Evolutionary conservation across 1,140 invertebrate genomes (phyloP).

Genomic region (Mylabris phalerata): DNA sequence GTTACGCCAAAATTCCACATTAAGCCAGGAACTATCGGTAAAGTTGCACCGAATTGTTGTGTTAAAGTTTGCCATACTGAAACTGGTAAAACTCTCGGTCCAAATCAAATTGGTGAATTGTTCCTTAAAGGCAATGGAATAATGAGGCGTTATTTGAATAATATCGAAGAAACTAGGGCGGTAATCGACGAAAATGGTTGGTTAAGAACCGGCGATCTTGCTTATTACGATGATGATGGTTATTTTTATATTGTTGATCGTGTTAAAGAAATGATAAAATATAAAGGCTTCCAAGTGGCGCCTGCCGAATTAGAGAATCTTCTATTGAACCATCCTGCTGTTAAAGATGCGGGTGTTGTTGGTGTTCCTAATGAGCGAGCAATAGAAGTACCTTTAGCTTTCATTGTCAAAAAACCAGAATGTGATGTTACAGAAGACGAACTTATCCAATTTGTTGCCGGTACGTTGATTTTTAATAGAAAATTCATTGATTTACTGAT

Average conservation of each 20-base stretch:
- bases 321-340: slow-evolving; percentile 55
- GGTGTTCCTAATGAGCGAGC: slow-evolving; percentile 56
- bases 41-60: slow-evolving; percentile 48
- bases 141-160: slow-evolving; percentile 42
- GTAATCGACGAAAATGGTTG: no score
- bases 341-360: slow-evolving; percentile 65
- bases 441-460: slow-evolving; percentile 45
- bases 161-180: background rate
- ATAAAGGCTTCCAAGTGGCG: slow-evolving; percentile 66
- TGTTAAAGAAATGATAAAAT: slow-evolving; percentile 86
- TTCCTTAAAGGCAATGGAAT: slow-evolving; percentile 56
- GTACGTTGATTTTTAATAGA: slow-evolving; percentile 30
- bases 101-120: slow-evolving; percentile 58
- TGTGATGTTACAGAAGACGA: slow-evolving; percentile 43
- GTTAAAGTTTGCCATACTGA: slow-evolving; percentile 56
- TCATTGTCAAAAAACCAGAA: slow-evolving; percentile 51
- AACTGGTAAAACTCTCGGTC: slow-evolving; percentile 52
- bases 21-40: slow-evolving; percentile 52
- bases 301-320: slow-evolving; percentile 70
- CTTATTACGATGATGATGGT: no score
- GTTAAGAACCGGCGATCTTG: no score
- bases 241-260: slow-evolving; percentile 77
- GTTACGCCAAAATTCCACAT: slow-evolving; percentile 17
- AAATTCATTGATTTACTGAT: background rate
- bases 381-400: slow-evolving; percentile 66